phyloP scores from a whole-genome alignment of 2,888 invertebrate genomes.

The Sphaerophoria taeniata region DNA sequence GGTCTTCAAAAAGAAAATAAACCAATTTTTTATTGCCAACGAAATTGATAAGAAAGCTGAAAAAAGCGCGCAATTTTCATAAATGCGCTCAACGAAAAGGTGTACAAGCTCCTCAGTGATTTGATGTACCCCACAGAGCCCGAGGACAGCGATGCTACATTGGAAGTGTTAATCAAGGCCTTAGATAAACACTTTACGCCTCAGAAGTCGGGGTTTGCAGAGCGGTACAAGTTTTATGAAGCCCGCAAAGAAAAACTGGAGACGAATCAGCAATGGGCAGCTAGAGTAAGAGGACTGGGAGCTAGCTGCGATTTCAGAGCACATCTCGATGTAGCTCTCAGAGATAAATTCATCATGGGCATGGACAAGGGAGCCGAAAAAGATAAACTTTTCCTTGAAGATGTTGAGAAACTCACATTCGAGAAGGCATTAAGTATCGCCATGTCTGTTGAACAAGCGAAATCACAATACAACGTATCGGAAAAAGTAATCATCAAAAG shows the following conservation, averaged over 20 bases:
- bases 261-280: conserved; percentile 42
- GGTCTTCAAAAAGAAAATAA: conserved; percentile 1
- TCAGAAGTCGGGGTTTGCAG: conserved; percentile 33
- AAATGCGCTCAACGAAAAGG: not conserved
- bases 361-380: conserved; percentile 45
- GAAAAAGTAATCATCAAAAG: not conserved
- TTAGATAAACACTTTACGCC: not conserved
- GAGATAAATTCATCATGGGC: conserved; percentile 55
- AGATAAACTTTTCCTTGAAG: conserved; percentile 42
- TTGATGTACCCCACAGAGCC: too few relatives aligned
- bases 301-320: conserved; percentile 34
- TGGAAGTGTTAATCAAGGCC: too few relatives aligned
- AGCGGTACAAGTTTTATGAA: conserved; percentile 45
- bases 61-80: not conserved
- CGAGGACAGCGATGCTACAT: too few relatives aligned
- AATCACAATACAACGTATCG: not conserved
- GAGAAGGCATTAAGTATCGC: not conserved
- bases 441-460: conserved; percentile 4
- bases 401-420: not conserved
- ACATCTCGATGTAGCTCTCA: conserved; percentile 17
- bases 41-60: not conserved
- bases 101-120: too few relatives aligned
- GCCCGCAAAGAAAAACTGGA: conserved; percentile 19
- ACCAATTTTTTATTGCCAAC: conserved; percentile 20
- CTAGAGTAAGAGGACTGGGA: conserved; percentile 30